A percentile compares a stretch with the other conserved stretches of the same genome.
Evolutionary conservation across 2,888 invertebrate species (phyloP).

Genomic region (Dicranocentrus wangi): DNA sequence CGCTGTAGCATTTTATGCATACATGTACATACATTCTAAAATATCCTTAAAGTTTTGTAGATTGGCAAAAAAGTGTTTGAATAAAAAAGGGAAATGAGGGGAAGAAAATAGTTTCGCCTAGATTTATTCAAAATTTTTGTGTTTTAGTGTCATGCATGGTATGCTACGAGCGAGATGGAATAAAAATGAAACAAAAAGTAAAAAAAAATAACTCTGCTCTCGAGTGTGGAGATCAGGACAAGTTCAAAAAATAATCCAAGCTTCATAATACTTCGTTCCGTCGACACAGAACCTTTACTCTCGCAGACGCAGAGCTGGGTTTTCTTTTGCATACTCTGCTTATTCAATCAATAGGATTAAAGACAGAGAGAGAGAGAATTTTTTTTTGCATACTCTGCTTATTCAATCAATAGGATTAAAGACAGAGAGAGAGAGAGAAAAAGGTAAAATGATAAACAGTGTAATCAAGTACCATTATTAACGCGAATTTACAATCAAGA

Average conservation of each 20-base stretch:
- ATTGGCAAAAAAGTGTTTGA: not conserved
- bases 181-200: too few relatives aligned
- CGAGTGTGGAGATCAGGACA: too few relatives aligned
- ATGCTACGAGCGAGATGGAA: too few relatives aligned
- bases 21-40: not conserved
- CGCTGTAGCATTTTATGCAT: not conserved
- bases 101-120: not conserved
- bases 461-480: slow-evolving; percentile 45
- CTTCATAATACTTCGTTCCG: too few relatives aligned
- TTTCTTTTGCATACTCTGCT: not conserved
- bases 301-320: too few relatives aligned
- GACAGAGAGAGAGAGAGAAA: not conserved
- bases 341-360: slow-evolving; percentile 1
- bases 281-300: too few relatives aligned
- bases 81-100: slow-evolving; percentile 7
- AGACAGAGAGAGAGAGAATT: not conserved
- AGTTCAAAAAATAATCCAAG: too few relatives aligned
- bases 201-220: too few relatives aligned
- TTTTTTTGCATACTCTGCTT: not conserved
- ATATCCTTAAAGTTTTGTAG: too few relatives aligned
- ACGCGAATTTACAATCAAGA: slow-evolving; percentile 50
- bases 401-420: slow-evolving; percentile 4
- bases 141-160: too few relatives aligned
- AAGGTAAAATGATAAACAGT: slow-evolving; percentile 3
- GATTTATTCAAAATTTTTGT: slow-evolving; percentile 28